Evolutionary conservation across 2,113 vertebrate genomes (phyloP).

Genomic region (Camelus dromedarius): DNA sequence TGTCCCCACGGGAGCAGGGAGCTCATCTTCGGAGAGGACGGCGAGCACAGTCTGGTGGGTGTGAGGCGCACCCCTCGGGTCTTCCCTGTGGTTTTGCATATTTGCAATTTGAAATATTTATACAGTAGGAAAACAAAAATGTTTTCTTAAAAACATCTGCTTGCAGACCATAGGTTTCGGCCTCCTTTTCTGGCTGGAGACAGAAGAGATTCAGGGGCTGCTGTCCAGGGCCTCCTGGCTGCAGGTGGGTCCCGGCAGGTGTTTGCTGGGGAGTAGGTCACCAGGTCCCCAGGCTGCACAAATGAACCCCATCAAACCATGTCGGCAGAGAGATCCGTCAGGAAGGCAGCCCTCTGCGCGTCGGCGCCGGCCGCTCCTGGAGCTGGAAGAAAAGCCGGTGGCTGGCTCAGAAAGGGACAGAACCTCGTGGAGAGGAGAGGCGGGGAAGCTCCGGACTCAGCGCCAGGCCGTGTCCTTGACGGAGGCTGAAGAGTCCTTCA

Average conservation of each 20-base stretch:
- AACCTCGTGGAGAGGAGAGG: constrained; percentile 74
- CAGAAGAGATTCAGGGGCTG: neutral
- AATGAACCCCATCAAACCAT: neutral
- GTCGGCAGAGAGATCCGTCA: constrained; percentile 15
- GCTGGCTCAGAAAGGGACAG: constrained; percentile 71
- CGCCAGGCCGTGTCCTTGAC: neutral
- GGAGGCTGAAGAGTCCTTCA: neutral
- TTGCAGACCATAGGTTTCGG: neutral
- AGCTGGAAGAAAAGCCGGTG: constrained; percentile 65
- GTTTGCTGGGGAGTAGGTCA: neutral
- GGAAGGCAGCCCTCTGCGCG: neutral
- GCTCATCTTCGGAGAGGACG: neutral
- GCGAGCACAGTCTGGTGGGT: accelerated
- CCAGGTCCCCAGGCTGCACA: neutral
- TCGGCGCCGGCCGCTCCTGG: constrained; percentile 54
- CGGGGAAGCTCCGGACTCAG: constrained; percentile 32
- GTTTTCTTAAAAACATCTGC: neutral
- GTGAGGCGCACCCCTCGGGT: accelerated
- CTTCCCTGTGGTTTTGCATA: neutral
- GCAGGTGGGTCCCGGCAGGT: neutral
- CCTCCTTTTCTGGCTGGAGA: neutral
- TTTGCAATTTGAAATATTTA: constrained; percentile 56
- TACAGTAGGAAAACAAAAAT: constrained; percentile 45
- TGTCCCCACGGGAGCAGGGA: accelerated
- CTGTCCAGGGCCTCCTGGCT: neutral